Percentiles rank a stretch among this genome's conserved stretches.
These are phyloP conservation scores for Gymnoscelis rufifasciata DNA, from an alignment of 2,888 invertebrate genomes.

Conservation along the genomic window DNA sequence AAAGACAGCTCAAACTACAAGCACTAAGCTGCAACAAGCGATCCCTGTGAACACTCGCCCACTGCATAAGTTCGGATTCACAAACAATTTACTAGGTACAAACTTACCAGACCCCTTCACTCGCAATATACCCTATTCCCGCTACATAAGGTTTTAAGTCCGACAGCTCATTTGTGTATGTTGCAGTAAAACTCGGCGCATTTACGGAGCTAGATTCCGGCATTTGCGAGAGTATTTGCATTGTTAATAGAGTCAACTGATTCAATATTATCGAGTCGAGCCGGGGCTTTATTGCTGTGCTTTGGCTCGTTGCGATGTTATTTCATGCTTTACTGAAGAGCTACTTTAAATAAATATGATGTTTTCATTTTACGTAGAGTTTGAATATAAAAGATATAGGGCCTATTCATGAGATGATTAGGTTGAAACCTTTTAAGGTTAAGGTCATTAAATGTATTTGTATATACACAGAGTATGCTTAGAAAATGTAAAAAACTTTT, in stretches of 20 bases:
- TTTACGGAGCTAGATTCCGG: slow-evolving; percentile 57
- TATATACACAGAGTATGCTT: too few species aligned
- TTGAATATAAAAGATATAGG: too few species aligned
- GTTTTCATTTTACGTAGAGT: too few species aligned
- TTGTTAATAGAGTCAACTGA: slow-evolving; percentile 69
- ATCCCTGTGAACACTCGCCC: slow-evolving; percentile 61
- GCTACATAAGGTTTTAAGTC: slow-evolving; percentile 26
- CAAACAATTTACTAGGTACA: slow-evolving; percentile 60
- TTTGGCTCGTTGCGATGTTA: slow-evolving; percentile 4
- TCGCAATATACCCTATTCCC: slow-evolving; percentile 11
- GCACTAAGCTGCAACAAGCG: slow-evolving; percentile 66
- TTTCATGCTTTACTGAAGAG: too few species aligned
- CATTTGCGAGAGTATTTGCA: slow-evolving; percentile 61
- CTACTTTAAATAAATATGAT: too few species aligned
- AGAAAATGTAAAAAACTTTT: too few species aligned
- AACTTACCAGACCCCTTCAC: slow-evolving; percentile 39
- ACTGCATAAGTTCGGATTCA: slow-evolving; percentile 67
- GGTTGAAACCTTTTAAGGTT: too few species aligned
- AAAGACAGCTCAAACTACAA: slow-evolving; percentile 58
- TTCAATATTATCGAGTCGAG: slow-evolving; percentile 61
- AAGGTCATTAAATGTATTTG: too few species aligned
- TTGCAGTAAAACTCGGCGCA: slow-evolving; percentile 48
- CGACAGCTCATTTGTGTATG: slow-evolving; percentile 8
- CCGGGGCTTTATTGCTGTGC: slow-evolving; percentile 27
- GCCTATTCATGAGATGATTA: too few species aligned